These are phyloP conservation scores for Mycetomoellerius zeteki DNA, from an alignment of 1,140 invertebrate genomes.

Conservation along the genomic window DNA sequence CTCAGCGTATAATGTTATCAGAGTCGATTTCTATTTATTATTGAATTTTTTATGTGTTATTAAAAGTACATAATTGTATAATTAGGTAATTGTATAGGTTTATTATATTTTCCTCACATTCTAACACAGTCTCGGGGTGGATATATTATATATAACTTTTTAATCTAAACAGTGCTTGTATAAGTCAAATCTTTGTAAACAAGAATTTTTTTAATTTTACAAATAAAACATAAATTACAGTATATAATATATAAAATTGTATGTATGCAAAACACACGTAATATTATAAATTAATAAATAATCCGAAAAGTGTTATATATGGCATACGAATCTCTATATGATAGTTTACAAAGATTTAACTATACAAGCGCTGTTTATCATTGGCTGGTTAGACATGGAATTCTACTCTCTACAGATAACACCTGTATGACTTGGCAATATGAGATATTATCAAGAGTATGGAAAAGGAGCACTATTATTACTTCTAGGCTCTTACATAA, in stretches of 20 bases:
- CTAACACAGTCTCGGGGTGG: background rate
- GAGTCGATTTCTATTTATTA: constrained; percentile 4
- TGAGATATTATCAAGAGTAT: constrained; percentile 14
- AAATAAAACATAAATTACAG: background rate
- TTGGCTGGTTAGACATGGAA: constrained; percentile 12
- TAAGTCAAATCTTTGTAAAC: too few species aligned
- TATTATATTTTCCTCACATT: background rate
- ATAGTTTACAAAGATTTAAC: background rate
- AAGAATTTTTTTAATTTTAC: constrained; percentile 8
- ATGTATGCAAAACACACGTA: background rate
- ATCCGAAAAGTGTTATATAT: background rate
- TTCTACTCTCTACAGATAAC: constrained; percentile 6
- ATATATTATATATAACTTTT: background rate
- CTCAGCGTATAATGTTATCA: background rate
- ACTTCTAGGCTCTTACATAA: background rate
- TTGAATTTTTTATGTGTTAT: background rate
- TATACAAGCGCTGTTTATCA: constrained; percentile 30
- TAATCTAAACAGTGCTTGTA: too few species aligned
- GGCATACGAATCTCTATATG: background rate
- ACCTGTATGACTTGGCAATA: constrained; percentile 11
- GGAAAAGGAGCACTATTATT: constrained; percentile 7
- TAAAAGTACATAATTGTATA: too few species aligned
- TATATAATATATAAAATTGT: background rate
- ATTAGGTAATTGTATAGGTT: background rate
- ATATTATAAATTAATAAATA: background rate